These are phyloP conservation scores for Margarornis squamiger DNA, from an alignment of 2,797 vertebrate species.

Conservation along the genomic window DNA sequence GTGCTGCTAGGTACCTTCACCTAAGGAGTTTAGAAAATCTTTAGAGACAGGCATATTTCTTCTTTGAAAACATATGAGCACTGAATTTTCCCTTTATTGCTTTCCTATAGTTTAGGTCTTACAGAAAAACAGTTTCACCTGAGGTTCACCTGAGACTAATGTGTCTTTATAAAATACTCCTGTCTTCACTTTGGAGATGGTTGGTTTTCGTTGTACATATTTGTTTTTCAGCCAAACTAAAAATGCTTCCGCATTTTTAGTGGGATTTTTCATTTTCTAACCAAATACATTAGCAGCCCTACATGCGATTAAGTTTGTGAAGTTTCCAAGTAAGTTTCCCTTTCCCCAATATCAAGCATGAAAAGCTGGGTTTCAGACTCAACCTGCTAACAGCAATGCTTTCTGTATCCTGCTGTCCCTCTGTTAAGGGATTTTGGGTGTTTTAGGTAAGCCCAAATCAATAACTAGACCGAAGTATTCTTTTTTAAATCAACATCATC, in stretches of 20 bases:
- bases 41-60: background rate
- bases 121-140: background rate
- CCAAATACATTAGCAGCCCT: background rate
- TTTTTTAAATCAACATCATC: background rate
- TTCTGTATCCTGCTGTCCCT: background rate
- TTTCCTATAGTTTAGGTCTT: background rate
- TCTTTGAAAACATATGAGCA: background rate
- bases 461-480: background rate
- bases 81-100: background rate
- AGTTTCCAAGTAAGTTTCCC: background rate
- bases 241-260: background rate
- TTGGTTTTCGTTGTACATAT: background rate
- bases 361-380: background rate
- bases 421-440: background rate
- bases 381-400: background rate
- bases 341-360: rapidly evolving
- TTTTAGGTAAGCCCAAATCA: background rate
- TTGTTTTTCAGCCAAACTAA: background rate
- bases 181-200: background rate
- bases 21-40: background rate
- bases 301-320: background rate
- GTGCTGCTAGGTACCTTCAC: background rate
- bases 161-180: background rate
- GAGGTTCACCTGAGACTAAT: background rate
- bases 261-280: background rate